These are phyloP conservation scores for Pemphredon lugubris DNA, from an alignment of 2,888 invertebrate genomes.

Conservation along the genomic window DNA sequence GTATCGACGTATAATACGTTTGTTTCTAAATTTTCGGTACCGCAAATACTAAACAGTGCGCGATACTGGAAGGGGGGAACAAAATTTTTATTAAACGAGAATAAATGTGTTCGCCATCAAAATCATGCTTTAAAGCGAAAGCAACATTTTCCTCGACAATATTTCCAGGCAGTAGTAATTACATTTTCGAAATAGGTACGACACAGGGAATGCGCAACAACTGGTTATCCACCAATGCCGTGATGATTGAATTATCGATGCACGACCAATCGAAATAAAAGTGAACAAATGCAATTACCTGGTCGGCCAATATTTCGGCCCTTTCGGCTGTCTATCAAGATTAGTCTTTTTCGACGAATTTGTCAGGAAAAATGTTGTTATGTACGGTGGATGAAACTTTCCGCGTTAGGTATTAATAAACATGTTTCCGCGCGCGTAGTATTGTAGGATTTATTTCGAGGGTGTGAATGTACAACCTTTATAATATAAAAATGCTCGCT, in stretches of 20 bases:
- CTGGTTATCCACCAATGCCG: conserved; percentile 22
- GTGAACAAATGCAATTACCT: conserved; percentile 15
- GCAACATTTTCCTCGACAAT: neutral
- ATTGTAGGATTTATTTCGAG: too few species aligned
- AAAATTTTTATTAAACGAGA: too few species aligned
- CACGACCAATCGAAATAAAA: conserved; percentile 24
- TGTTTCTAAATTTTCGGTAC: neutral
- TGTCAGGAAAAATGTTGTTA: neutral
- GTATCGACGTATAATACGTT: too few species aligned
- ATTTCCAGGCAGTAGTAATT: neutral
- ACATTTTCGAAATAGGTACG: neutral
- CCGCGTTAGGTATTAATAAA: too few species aligned
- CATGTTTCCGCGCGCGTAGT: too few species aligned
- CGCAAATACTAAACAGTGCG: neutral
- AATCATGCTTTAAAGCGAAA: neutral
- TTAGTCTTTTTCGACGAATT: neutral
- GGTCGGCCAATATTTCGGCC: neutral
- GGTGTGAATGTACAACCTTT: too few species aligned
- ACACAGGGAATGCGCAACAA: conserved; percentile 11
- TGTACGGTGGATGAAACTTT: neutral
- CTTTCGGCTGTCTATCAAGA: conserved; percentile 7
- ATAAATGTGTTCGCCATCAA: neutral
- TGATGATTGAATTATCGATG: conserved; percentile 24
- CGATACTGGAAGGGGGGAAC: too few species aligned
- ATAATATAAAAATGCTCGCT: too few species aligned